These are phyloP conservation scores for Thecocarcelia acutangulata DNA, from an alignment of 2,888 invertebrate species.

Conservation along the genomic window DNA sequence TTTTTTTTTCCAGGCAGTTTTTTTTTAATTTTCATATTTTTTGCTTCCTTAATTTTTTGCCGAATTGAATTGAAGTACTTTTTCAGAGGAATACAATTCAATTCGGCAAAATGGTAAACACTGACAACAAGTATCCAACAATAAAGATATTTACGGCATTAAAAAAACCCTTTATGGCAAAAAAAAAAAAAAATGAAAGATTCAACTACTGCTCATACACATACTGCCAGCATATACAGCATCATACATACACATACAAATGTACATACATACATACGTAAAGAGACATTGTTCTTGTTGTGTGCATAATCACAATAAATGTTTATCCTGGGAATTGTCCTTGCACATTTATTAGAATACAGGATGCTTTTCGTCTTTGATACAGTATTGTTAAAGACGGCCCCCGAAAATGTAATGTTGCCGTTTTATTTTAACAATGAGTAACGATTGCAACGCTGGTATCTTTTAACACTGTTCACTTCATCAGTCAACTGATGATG, in stretches of 20 bases:
- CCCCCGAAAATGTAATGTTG: neutral
- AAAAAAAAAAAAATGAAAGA: conserved; percentile 29
- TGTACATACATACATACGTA: neutral
- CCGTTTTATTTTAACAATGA: no score
- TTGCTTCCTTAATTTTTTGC: conserved; percentile 22
- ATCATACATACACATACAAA: neutral
- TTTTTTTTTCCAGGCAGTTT: conserved; percentile 40
- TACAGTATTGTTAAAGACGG: conserved; percentile 14
- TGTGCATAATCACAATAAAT: conserved; percentile 79
- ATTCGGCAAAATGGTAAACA: conserved; percentile 52
- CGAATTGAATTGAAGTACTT: conserved; percentile 57
- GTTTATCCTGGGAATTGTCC: conserved; percentile 78
- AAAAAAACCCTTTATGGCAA: conserved; percentile 59
- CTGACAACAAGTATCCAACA: conserved; percentile 10
- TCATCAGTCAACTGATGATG: no score
- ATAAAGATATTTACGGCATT: conserved; percentile 20
- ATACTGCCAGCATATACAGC: neutral
- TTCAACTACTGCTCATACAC: neutral
- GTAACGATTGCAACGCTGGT: no score
- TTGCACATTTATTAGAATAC: conserved; percentile 73
- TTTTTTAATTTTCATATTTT: conserved; percentile 48
- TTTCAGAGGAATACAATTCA: conserved; percentile 1
- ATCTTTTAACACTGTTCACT: no score
- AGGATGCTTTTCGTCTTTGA: conserved; percentile 59
- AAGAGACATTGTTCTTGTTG: conserved; percentile 52